Evolutionary conservation across 1,140 invertebrate genomes (phyloP).

Genomic region (Drosophila parvula): DNA sequence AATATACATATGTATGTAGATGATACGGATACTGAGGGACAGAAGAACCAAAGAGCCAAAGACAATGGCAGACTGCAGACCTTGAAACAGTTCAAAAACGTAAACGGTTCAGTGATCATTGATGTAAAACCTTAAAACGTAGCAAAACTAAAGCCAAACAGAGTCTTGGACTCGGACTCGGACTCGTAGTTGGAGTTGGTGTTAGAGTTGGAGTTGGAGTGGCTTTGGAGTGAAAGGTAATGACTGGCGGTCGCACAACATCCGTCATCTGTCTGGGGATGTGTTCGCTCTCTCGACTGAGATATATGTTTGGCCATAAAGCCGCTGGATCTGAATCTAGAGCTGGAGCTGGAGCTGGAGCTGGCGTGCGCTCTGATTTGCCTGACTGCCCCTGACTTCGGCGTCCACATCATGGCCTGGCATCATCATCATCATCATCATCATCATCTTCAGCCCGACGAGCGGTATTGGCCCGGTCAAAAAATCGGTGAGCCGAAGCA

Average conservation of each 20-base stretch:
- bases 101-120: constrained; percentile 84
- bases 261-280: constrained; percentile 74
- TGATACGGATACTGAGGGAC: background rate
- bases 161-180: constrained; percentile 13
- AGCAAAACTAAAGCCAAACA: constrained; percentile 50
- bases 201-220: constrained; percentile 12
- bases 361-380: constrained; percentile 80
- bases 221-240: constrained; percentile 40
- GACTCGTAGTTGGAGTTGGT: background rate
- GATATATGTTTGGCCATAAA: constrained; percentile 6
- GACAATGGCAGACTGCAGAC: constrained; percentile 69
- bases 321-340: constrained; percentile 23
- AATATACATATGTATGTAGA: constrained; percentile 30
- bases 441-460: constrained; percentile 3
- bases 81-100: constrained; percentile 84
- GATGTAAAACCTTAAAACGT: constrained; percentile 72
- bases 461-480: constrained; percentile 53
- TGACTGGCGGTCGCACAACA: constrained; percentile 60
- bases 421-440: constrained; percentile 30
- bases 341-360: constrained; percentile 25
- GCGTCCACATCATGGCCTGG: constrained; percentile 47
- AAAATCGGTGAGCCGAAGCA: constrained; percentile 56
- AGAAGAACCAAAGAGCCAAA: constrained; percentile 36
- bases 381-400: constrained; percentile 65
- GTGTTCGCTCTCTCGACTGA: constrained; percentile 36